Conservation (phyloP, 1,140 invertebrate species). For the Meloidogyne floridensis region DNA sequence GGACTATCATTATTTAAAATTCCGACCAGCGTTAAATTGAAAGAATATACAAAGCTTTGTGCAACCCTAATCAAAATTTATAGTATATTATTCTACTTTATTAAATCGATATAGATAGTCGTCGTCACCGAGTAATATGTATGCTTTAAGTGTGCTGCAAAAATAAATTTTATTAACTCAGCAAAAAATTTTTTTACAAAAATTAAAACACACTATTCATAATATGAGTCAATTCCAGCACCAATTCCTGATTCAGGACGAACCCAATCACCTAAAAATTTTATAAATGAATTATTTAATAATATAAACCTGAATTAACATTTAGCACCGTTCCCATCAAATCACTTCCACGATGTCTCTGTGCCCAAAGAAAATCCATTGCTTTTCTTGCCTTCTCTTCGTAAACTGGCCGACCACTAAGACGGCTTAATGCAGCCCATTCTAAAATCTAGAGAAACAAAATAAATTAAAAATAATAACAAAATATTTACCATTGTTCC, state of each 20-base stretch:
- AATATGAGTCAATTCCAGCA: conserved; percentile 98
- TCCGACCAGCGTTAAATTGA: too few species aligned
- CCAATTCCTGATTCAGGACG: conserved; percentile 85
- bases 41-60: conserved; percentile 14
- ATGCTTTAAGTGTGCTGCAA: conserved; percentile 69
- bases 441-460: conserved; percentile 76
- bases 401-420: conserved; percentile 88
- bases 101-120: conserved; percentile 89
- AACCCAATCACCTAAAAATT: conserved; percentile 30
- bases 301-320: conserved; percentile 85
- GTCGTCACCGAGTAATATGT: conserved; percentile 77
- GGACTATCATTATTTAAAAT: too few species aligned
- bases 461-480: not conserved
- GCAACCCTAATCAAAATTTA: conserved; percentile 57
- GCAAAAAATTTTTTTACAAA: not conserved
- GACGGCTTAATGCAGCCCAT: conserved; percentile 88
- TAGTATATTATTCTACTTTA: conserved; percentile 67
- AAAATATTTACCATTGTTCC: conserved; percentile 80
- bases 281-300: not conserved
- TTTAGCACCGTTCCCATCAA: conserved; percentile 90
- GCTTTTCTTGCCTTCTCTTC: conserved; percentile 89
- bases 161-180: too few species aligned
- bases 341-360: conserved; percentile 83
- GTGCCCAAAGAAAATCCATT: conserved; percentile 94
- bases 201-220: conserved; percentile 86